phyloP scores from a whole-genome alignment of 2,113 vertebrate genomes.

The Neodontobutis hainanensis region DNA sequence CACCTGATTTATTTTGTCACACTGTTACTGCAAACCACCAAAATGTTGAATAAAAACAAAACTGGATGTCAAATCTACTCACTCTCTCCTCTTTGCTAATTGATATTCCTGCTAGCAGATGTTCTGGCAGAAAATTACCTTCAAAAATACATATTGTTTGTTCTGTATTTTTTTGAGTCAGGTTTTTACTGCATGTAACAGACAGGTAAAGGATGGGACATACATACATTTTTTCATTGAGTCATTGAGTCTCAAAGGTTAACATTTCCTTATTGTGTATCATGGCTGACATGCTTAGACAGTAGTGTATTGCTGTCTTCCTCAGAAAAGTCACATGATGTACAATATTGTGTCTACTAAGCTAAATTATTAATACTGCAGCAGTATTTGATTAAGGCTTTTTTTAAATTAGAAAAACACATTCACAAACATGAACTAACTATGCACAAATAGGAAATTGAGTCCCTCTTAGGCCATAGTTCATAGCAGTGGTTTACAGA shows the following conservation, averaged over 20 bases:
- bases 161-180: too few species aligned
- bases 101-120: not conserved
- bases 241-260: not conserved
- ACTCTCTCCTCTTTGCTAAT: not conserved
- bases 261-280: not conserved
- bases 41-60: not conserved
- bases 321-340: not conserved
- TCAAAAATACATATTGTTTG: too few species aligned
- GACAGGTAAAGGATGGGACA: not conserved
- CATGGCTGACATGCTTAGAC: not conserved
- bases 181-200: too few species aligned
- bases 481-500: too few species aligned
- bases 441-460: too few species aligned
- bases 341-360: not conserved
- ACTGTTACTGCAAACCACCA: not conserved
- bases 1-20: not conserved
- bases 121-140: not conserved
- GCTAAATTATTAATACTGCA: not conserved
- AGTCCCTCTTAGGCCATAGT: too few species aligned
- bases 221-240: not conserved
- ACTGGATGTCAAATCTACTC: not conserved
- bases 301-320: not conserved
- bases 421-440: too few species aligned
- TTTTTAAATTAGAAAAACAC: too few species aligned
- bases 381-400: too few species aligned